phyloP scores from a whole-genome alignment of 2,888 invertebrate genomes.

The Graphium colonna region DNA sequence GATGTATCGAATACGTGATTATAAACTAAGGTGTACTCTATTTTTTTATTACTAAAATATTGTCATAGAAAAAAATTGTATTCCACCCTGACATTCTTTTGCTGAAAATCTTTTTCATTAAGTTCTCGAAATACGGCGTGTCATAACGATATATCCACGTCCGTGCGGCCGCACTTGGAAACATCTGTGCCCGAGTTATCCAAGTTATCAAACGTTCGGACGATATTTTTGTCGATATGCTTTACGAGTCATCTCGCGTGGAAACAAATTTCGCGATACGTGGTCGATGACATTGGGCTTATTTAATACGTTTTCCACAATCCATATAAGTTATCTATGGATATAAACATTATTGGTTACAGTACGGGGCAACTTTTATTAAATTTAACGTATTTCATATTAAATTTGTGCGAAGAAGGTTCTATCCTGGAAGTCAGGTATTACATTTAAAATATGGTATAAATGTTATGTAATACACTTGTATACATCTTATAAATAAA shows the following conservation, averaged over 20 bases:
- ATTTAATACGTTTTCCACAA: constrained; percentile 24
- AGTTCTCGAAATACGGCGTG: not conserved
- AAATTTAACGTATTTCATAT: no score
- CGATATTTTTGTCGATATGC: constrained; percentile 15
- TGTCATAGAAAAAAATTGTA: not conserved
- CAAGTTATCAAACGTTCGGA: not conserved
- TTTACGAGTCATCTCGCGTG: constrained; percentile 24
- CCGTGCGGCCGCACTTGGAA: constrained; percentile 22
- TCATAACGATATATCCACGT: constrained; percentile 13
- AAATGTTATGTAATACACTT: no score
- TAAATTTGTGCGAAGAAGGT: no score
- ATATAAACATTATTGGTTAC: no score
- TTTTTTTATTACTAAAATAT: not conserved
- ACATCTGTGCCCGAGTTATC: constrained; percentile 23
- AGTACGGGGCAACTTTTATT: no score
- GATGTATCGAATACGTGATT: not conserved
- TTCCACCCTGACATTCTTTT: no score
- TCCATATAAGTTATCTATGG: no score
- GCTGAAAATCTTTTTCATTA: no score
- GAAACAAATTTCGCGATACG: constrained; percentile 21
- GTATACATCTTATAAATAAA: no score
- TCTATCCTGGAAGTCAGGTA: no score
- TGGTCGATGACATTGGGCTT: constrained; percentile 2
- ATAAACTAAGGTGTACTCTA: not conserved
- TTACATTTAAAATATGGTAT: no score